Evolutionary conservation across 2,113 vertebrate species (phyloP).

Genomic region (Stegostoma tigrinum): DNA sequence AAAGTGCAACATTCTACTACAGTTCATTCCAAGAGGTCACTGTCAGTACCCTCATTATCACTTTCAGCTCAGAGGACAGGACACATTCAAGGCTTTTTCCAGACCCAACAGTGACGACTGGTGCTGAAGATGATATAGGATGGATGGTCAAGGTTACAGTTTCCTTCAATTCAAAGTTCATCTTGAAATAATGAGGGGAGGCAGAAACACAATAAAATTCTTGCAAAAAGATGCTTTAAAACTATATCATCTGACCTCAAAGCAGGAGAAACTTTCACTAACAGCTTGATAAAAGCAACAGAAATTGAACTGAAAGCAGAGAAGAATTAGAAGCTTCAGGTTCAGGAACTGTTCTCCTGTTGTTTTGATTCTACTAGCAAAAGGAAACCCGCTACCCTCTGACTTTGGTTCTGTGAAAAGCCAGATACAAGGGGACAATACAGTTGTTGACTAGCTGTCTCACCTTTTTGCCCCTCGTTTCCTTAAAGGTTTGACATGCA

Average conservation of each 20-base stretch:
- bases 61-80: background rate
- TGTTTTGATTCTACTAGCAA: background rate
- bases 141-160: background rate
- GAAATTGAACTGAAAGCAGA: background rate
- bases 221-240: background rate
- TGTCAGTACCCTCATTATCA: background rate
- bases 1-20: background rate
- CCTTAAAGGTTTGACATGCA: background rate
- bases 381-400: background rate
- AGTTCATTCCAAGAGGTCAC: background rate
- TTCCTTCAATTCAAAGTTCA: background rate
- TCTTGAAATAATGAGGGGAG: too few species aligned
- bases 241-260: background rate
- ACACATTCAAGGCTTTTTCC: background rate
- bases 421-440: background rate
- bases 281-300: background rate
- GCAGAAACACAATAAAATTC: background rate
- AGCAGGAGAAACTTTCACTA: background rate
- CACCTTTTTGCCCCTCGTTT: background rate
- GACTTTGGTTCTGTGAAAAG: background rate
- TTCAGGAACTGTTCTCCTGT: background rate
- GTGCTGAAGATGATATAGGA: background rate
- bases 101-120: background rate
- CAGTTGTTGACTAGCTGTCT: background rate
- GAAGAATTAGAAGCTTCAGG: background rate